Conservation (phyloP, 30 jellyfish, hydroid and myxozoan species). For the Turritopsis rubra region DNA sequence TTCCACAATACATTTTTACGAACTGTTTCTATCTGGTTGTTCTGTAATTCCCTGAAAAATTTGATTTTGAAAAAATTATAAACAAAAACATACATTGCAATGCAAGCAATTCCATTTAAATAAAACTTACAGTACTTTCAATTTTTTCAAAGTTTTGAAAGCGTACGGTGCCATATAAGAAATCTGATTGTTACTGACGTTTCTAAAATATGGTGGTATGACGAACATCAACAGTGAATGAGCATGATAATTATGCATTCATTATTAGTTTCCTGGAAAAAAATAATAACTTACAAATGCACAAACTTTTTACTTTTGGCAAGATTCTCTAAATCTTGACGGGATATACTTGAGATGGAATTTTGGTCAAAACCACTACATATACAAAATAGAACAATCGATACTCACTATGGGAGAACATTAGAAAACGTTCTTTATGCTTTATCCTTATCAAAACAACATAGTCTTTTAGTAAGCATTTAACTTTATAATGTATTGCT, state of each 20-base stretch:
- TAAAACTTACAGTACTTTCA: constrained; percentile 75
- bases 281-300: constrained; percentile 31
- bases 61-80: not conserved
- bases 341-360: constrained; percentile 1
- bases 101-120: no score
- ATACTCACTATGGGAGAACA: not conserved
- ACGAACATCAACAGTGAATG: not conserved
- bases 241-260: not conserved
- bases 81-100: not conserved
- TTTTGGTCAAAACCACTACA: constrained; percentile 31
- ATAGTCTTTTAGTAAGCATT: no score
- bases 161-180: constrained; percentile 76
- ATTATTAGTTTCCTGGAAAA: not conserved
- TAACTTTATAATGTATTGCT: no score
- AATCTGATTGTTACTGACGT: constrained; percentile 64
- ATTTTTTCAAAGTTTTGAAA: constrained; percentile 40
- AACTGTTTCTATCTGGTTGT: constrained; percentile 42
- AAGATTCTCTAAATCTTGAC: not conserved
- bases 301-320: not conserved
- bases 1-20: constrained; percentile 40
- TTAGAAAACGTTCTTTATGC: no score
- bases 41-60: constrained; percentile 63
- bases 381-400: not conserved
- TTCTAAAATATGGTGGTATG: constrained; percentile 32
- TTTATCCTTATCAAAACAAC: no score